Percentiles rank a stretch among this genome's conserved stretches.
Conservation (phyloP, 2,113 vertebrate genomes). For the Nycticorax nycticorax region DNA sequence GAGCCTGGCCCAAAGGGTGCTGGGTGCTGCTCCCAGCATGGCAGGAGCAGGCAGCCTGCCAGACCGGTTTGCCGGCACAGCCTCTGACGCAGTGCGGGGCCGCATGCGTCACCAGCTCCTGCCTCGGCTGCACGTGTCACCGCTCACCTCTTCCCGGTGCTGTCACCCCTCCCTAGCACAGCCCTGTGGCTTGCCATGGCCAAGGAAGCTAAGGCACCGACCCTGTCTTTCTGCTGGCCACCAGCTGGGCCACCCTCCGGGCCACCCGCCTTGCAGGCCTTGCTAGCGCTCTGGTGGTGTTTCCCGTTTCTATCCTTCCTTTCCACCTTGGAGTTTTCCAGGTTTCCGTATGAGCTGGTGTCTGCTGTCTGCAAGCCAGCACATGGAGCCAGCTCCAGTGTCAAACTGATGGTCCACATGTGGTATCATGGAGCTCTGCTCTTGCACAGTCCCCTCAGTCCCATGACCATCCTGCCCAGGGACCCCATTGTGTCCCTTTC, state of each 20-base stretch:
- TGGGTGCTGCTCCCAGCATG: neutral
- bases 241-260: neutral
- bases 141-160: neutral
- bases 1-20: neutral
- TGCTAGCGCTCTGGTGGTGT: neutral
- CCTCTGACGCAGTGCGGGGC: neutral
- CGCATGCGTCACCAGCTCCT: accelerated
- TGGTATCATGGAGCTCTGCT: neutral
- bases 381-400: neutral
- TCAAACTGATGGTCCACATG: accelerated
- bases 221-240: neutral
- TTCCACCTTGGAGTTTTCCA: neutral
- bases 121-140: neutral
- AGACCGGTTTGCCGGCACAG: neutral
- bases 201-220: neutral
- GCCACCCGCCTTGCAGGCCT: neutral
- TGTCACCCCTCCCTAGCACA: neutral
- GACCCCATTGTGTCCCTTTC: neutral
- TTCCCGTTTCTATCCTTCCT: neutral
- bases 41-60: neutral
- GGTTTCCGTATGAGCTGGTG: neutral
- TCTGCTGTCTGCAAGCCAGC: neutral
- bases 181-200: neutral
- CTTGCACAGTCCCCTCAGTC: accelerated
- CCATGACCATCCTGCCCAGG: neutral